phyloP scores from a whole-genome alignment of 1,140 invertebrate species.

The Sweltsa coloradensis region DNA sequence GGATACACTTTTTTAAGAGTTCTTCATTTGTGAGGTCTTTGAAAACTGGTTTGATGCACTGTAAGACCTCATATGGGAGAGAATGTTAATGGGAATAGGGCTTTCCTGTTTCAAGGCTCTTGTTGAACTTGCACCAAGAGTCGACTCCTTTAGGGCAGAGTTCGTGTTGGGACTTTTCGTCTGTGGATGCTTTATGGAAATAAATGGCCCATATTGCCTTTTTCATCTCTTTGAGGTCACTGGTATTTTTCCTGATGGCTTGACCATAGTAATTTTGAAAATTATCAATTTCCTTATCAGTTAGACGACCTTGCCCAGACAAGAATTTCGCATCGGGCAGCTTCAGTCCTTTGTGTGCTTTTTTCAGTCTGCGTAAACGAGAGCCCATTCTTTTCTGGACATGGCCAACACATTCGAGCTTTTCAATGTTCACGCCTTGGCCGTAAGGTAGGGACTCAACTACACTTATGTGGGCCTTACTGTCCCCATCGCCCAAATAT shows the following conservation, averaged over 20 bases:
- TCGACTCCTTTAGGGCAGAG: conserved; percentile 8
- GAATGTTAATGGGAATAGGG: conserved; percentile 5
- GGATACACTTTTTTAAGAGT: conserved; percentile 9
- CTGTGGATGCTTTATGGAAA: conserved; percentile 13
- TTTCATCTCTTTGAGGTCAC: conserved; percentile 15
- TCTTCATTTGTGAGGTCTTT: conserved; percentile 8
- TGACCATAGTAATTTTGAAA: conserved; percentile 17
- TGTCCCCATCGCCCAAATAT: conserved; percentile 1
- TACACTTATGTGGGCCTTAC: conserved; percentile 2
- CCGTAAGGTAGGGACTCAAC: background rate
- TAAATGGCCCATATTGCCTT: conserved; percentile 15
- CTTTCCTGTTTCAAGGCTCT: background rate
- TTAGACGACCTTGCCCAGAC: conserved; percentile 16
- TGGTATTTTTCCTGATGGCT: conserved; percentile 16
- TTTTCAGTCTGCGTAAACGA: conserved; percentile 4
- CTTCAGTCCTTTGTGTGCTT: background rate
- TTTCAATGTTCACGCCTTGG: conserved; percentile 5
- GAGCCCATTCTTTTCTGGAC: conserved; percentile 15
- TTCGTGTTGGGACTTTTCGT: conserved; percentile 11
- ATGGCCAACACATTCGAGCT: conserved; percentile 16
- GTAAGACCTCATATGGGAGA: conserved; percentile 3
- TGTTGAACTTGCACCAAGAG: conserved; percentile 9
- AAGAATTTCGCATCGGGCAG: conserved; percentile 7
- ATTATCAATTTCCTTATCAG: conserved; percentile 15
- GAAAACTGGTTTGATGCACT: conserved; percentile 10